Conservation (phyloP, 2,888 invertebrate species). For the Aphelenchoides bicaudatus region DNA sequence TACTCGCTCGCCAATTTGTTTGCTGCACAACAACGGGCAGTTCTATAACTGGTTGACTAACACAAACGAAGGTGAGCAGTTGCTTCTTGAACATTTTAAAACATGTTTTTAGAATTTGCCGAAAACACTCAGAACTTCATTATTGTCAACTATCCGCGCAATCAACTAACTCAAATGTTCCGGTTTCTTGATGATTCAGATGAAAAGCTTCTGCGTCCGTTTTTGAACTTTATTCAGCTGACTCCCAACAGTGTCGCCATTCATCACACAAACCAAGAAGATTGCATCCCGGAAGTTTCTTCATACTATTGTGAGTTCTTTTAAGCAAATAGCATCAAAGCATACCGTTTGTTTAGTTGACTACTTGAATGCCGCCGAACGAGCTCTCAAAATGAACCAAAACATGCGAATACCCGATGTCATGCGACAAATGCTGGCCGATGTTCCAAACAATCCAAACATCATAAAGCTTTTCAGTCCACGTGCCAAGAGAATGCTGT, state of each 20-base stretch:
- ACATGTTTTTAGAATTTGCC: constrained; percentile 14
- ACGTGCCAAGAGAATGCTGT: background rate
- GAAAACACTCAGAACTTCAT: constrained; percentile 19
- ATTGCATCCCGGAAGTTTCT: background rate
- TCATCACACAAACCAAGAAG: background rate
- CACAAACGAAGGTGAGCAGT: background rate
- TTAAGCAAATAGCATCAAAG: background rate
- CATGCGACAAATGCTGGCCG: background rate
- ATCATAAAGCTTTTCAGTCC: background rate
- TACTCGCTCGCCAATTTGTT: constrained; percentile 24
- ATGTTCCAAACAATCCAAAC: background rate
- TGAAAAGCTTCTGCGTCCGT: background rate
- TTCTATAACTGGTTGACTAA: constrained; percentile 19
- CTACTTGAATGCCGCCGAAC: constrained; percentile 2
- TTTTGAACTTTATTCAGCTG: background rate
- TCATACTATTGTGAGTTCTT: constrained; percentile 3
- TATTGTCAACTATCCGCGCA: background rate
- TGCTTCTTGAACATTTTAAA: background rate
- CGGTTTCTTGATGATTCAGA: constrained; percentile 4
- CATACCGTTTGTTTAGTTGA: background rate
- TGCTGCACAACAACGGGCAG: constrained; percentile 23
- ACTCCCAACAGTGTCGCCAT: background rate
- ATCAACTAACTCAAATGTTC: constrained; percentile 3
- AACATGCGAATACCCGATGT: background rate
- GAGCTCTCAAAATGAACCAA: background rate